Percentiles rank a stretch among this genome's conserved stretches.
These are phyloP conservation scores for Epistrophe eligans DNA, from an alignment of 2,888 invertebrate genomes.

Conservation along the genomic window DNA sequence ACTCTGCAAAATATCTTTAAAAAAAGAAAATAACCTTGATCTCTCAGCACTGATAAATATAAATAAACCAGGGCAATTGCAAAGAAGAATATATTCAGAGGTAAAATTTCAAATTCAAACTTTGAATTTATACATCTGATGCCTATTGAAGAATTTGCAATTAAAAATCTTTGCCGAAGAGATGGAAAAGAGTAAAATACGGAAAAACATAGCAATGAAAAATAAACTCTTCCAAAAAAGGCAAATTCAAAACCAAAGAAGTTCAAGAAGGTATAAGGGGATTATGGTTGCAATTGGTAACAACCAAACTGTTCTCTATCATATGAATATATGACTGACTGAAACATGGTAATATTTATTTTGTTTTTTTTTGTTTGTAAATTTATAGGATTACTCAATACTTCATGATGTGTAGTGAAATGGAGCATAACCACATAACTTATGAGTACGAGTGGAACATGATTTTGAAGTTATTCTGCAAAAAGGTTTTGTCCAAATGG, in stretches of 20 bases:
- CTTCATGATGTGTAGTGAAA: too few species aligned
- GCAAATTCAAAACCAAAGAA: background rate
- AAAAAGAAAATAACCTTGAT: background rate
- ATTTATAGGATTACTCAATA: too few species aligned
- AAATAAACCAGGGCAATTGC: background rate
- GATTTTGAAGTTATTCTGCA: too few species aligned
- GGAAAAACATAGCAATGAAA: background rate
- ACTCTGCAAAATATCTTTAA: too few species aligned
- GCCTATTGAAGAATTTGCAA: constrained; percentile 14
- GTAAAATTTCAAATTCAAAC: constrained; percentile 13
- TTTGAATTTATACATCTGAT: background rate
- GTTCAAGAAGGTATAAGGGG: background rate
- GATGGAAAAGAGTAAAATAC: background rate
- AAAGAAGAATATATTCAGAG: too few species aligned
- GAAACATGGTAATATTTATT: too few species aligned
- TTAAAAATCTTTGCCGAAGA: background rate
- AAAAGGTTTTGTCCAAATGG: too few species aligned
- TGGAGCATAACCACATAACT: too few species aligned
- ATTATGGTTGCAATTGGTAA: background rate
- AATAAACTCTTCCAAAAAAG: background rate
- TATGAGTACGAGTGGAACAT: too few species aligned
- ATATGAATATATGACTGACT: too few species aligned
- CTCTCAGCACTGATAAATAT: background rate
- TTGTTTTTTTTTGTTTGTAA: too few species aligned
- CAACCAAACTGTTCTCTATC: background rate